These are phyloP conservation scores for Philotrypesis tridentata DNA, from an alignment of 1,140 invertebrate genomes.

Conservation along the genomic window DNA sequence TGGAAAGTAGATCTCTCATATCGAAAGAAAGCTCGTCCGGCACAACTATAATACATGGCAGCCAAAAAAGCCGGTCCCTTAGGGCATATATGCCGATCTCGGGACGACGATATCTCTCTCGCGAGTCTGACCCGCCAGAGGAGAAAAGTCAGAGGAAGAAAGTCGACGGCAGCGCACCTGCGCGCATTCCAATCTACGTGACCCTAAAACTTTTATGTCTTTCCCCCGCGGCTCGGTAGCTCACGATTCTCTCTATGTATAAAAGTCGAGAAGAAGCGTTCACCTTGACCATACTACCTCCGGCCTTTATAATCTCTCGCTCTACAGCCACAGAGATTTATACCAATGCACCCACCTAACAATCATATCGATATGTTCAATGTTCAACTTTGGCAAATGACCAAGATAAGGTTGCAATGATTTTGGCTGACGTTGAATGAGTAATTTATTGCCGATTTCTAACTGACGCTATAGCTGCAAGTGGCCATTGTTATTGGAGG, in stretches of 20 bases:
- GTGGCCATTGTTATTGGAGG: too few relatives aligned
- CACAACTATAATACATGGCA: not conserved
- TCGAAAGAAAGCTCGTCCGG: not conserved
- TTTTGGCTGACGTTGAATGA: not conserved
- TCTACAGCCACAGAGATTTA: not conserved
- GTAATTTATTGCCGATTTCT: not conserved
- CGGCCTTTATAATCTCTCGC: slow-evolving; percentile 48
- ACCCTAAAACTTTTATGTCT: slow-evolving; percentile 67
- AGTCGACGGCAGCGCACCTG: slow-evolving; percentile 69
- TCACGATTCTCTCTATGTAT: not conserved
- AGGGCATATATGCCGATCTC: slow-evolving; percentile 12
- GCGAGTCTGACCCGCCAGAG: slow-evolving; percentile 56
- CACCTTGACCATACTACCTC: slow-evolving; percentile 64
- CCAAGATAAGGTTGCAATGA: not conserved
- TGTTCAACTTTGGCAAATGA: slow-evolving; percentile 8
- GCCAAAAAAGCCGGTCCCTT: not conserved
- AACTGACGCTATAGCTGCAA: not conserved
- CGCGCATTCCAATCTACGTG: slow-evolving; percentile 68
- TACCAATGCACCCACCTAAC: slow-evolving; percentile 3
- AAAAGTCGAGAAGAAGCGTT: slow-evolving; percentile 51
- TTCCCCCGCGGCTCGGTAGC: not conserved
- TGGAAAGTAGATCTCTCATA: slow-evolving; percentile 37
- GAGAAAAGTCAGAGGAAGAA: slow-evolving; percentile 64
- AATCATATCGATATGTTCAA: too few relatives aligned
- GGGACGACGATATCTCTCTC: slow-evolving; percentile 57